Evolutionary conservation across 2,888 invertebrate species (phyloP), one percentile per base, ranked within the genome.

Genomic region (Lochmaea crataegi): DNA sequence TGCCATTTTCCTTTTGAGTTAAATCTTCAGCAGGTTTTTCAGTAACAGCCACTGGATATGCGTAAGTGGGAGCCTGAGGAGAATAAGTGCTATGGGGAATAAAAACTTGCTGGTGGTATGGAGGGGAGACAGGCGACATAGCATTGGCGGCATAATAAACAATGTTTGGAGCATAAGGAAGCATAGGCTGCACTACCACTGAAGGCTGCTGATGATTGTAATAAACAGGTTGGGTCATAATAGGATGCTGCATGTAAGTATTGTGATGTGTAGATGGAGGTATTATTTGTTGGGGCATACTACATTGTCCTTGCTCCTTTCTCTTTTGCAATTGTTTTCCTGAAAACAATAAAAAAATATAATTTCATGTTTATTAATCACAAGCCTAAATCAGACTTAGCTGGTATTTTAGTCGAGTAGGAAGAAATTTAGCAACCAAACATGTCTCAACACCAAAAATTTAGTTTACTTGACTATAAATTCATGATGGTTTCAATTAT

Each of bases 21-120:
- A 38, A 26, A 22, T 69, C 63, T 41, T 48, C 38, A 38, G 38
- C 38, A 53, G 16, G 61, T 14, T 51, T 38, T 38, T 61, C 51
- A 26, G 65, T 42, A 22, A 67, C 51, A 14, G 57, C 57, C 12
- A 68, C 57, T n/a, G 72, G 68, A 63, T 65, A 72, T 10, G 71
- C 38, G 53, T 71, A 76, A 22, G 63, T 53, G 32, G 65, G 18
- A 22, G 61, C 70, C 32, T 51, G 64, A n/a, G 70, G 60, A 32
- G 71, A 75, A 22, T 65, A 72, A 42, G 65, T 68, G 10, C 41
- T 71, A n/a, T 68, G 71, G 4, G 74, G 73, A 53, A 76, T 74
- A 45, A 75, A 74, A 16, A 77, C 70, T 42, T 72, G 72, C 12
- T 75, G 75, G 3, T 75, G 77, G 41, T 74, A 75, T 11, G 74